Percentiles rank a stretch among this genome's conserved stretches.
phyloP scores from a whole-genome alignment of 2,797 vertebrate genomes.

The Acrocephalus scirpaceus region DNA sequence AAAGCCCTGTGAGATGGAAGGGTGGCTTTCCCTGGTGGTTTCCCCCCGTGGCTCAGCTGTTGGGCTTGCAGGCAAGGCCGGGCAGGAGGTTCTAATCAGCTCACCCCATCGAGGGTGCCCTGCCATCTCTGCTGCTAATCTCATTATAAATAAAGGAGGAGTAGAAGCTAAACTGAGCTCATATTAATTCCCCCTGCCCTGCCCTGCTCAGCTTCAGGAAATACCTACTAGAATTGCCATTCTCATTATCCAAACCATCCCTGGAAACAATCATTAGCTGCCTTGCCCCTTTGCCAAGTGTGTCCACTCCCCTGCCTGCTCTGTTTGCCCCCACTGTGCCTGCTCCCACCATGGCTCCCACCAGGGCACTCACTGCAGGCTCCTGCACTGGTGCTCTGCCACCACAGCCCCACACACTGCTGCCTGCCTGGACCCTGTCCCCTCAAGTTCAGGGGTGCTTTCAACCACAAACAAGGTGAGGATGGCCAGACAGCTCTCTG shows the following conservation, averaged over 20 bases:
- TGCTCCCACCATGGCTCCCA: not conserved
- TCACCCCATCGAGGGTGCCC: not conserved
- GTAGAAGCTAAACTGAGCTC: slow-evolving; percentile 26
- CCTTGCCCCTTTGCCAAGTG: not conserved
- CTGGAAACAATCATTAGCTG: not conserved
- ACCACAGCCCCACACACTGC: accelerated
- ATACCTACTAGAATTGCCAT: not conserved
- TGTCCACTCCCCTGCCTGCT: not conserved
- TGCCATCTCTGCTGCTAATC: slow-evolving; percentile 24
- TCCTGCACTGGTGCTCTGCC: not conserved
- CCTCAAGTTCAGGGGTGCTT: not conserved
- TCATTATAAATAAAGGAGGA: slow-evolving; percentile 48
- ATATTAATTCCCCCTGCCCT: slow-evolving; percentile 11
- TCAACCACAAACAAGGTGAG: not conserved
- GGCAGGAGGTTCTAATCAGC: not conserved
- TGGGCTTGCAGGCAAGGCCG: not conserved
- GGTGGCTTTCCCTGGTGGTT: not conserved
- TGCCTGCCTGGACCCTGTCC: accelerated
- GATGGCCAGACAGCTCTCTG: not conserved
- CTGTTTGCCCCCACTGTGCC: accelerated
- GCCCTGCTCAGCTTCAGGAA: slow-evolving; percentile 31
- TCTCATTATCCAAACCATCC: not conserved
- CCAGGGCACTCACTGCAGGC: not conserved
- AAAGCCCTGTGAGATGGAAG: not conserved
- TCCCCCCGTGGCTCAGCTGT: accelerated